Evolutionary conservation across 2,888 invertebrate species (phyloP), one percentile per base, ranked within the genome.

Genomic region (Melipona bicolor): DNA sequence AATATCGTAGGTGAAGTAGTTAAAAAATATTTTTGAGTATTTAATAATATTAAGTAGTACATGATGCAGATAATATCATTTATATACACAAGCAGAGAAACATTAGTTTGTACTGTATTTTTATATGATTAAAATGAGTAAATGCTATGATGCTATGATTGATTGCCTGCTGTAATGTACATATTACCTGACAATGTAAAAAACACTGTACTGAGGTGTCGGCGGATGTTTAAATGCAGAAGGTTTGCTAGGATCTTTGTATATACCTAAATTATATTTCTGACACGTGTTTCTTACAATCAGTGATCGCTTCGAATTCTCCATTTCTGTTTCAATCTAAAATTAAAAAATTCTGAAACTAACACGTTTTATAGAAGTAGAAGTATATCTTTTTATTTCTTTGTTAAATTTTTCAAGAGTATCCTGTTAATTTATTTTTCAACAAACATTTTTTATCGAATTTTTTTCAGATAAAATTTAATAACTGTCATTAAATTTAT

Each of bases 151-250:
- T 32, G 36, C 36, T 36, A 36, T 36, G 9, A 36, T 36, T 36
- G 43, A 43, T 43, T 9, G 43, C 43, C 43, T 43, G 43, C 32
- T 43, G 11, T 11, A 43, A 43, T 11, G 43, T 2, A 43, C 32
- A 32, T 32, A 32, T 43, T 43, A 95, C 95, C 91, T 92, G 87
- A 94, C 93, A 80, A 95, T 94, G 83, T 95, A 95, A 84, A 95
- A 95, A 36, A 95, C 94, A 11, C 92, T 90, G 83, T 95, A 95
- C 73, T 95, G 95, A 0, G 95, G 95, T 0, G 95, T 94, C 3
- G 95, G 95, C 2, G 95, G 95, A 77, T 95, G 94, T 86, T 94
- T 95, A 79, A 94, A 91, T 5, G 77, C 61, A 1, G 91, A 82
- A 61, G 88, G 76, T 27, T 77, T 77, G 2, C 88, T 88, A 4